Conservation (phyloP, 2,113 vertebrate species). For the Corythoichthys intestinalis region DNA sequence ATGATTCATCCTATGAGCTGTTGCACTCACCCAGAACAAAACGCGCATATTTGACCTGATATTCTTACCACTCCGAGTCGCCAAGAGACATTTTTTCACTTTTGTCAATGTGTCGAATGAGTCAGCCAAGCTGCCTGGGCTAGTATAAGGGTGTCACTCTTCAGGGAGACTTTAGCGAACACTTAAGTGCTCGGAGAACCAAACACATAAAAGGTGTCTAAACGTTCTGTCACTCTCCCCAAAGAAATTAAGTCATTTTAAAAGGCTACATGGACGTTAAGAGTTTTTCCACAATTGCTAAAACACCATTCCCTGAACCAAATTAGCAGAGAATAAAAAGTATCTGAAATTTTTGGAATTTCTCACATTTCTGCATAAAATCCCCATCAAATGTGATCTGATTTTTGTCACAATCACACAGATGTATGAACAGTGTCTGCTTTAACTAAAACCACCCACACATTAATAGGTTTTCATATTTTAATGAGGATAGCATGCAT, state of each 20-base stretch:
- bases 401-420: no score
- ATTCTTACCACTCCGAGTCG: slow-evolving; percentile 2
- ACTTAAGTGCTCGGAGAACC: slow-evolving; percentile 64
- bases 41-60: neutral
- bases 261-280: neutral
- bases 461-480: no score
- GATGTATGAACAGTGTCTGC: no score
- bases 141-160: slow-evolving; percentile 49
- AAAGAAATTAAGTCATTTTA: neutral
- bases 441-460: no score
- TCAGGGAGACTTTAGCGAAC: slow-evolving; percentile 57
- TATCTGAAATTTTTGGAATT: no score
- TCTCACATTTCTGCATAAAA: no score
- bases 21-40: neutral
- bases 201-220: slow-evolving; percentile 46
- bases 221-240: slow-evolving; percentile 28
- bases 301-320: no score
- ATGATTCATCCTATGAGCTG: neutral
- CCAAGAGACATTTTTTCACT: neutral
- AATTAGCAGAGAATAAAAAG: no score
- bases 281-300: no score
- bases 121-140: slow-evolving; percentile 44
- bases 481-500: no score
- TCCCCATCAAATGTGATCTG: no score
- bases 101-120: slow-evolving; percentile 15